Conservation (phyloP, 1,140 invertebrate species). For the Tetraneura akinire region DNA sequence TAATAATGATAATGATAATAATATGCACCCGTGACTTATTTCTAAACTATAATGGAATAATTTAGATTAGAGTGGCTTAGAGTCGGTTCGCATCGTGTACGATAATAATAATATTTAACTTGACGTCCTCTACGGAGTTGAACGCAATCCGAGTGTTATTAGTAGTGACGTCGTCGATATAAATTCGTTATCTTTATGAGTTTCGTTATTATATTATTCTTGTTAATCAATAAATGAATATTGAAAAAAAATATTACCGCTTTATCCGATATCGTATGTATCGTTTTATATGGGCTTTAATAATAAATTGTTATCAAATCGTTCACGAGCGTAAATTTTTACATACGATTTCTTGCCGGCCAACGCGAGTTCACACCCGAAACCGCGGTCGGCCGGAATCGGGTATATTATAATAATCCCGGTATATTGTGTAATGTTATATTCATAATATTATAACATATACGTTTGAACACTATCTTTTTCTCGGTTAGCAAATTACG, state of each 20-base stretch:
- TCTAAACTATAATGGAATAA: neutral
- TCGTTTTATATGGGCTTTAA: constrained; percentile 23
- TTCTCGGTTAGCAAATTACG: too few species aligned
- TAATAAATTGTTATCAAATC: constrained; percentile 15
- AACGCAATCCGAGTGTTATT: neutral
- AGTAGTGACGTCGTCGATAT: neutral
- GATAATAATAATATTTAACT: neutral
- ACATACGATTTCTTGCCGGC: constrained; percentile 17
- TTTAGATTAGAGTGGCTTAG: too few species aligned
- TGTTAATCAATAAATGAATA: constrained; percentile 35
- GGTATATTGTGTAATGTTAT: too few species aligned
- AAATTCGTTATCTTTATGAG: constrained; percentile 25
- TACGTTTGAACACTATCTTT: too few species aligned
- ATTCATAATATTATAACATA: neutral
- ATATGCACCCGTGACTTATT: neutral
- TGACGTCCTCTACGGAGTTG: neutral
- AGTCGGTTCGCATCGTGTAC: neutral
- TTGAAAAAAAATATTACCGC: constrained; percentile 20
- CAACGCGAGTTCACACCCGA: constrained; percentile 11
- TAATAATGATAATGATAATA: too few species aligned
- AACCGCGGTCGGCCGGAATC: neutral
- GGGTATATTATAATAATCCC: constrained; percentile 22
- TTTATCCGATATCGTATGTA: neutral
- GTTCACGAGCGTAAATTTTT: constrained; percentile 21
- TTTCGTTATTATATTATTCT: neutral